Percentiles rank a stretch among this genome's conserved stretches.
phyloP scores from a whole-genome alignment of 1,140 invertebrate species.

The Aleiodes sp. region DNA sequence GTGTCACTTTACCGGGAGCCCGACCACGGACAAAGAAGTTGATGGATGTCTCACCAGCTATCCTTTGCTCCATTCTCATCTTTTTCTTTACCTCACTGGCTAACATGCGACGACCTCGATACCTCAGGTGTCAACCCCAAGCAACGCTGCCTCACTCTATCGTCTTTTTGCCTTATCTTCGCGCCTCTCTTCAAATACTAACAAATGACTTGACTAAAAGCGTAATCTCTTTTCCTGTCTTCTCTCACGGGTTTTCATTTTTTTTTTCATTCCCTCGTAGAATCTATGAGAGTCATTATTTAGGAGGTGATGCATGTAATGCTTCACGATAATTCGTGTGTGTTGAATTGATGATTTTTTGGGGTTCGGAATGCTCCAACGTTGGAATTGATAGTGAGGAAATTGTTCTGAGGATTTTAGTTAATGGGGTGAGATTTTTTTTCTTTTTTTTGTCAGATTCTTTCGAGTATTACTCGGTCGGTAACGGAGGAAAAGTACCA shows the following conservation, averaged over 20 bases:
- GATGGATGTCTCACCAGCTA: constrained; percentile 48
- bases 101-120: constrained; percentile 47
- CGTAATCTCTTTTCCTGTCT: constrained; percentile 5
- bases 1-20: constrained; percentile 46
- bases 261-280: background rate
- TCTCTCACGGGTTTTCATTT: background rate
- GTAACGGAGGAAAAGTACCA: too few relatives aligned
- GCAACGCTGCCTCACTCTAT: constrained; percentile 32
- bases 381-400: too few relatives aligned
- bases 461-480: too few relatives aligned
- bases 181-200: background rate
- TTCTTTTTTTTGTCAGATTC: too few relatives aligned
- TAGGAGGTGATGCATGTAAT: background rate
- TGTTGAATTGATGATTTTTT: too few relatives aligned
- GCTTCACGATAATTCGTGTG: background rate
- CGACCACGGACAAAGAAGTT: constrained; percentile 47
- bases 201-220: constrained; percentile 2
- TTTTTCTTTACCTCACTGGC: constrained; percentile 41
- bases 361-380: too few relatives aligned
- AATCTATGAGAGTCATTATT: constrained; percentile 4
- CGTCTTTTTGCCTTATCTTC: constrained; percentile 38
- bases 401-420: too few relatives aligned
- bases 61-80: too few relatives aligned
- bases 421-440: too few relatives aligned
- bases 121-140: constrained; percentile 54